Evolutionary conservation across 2,888 invertebrate genomes (phyloP).

Genomic region (Patella pellucida): DNA sequence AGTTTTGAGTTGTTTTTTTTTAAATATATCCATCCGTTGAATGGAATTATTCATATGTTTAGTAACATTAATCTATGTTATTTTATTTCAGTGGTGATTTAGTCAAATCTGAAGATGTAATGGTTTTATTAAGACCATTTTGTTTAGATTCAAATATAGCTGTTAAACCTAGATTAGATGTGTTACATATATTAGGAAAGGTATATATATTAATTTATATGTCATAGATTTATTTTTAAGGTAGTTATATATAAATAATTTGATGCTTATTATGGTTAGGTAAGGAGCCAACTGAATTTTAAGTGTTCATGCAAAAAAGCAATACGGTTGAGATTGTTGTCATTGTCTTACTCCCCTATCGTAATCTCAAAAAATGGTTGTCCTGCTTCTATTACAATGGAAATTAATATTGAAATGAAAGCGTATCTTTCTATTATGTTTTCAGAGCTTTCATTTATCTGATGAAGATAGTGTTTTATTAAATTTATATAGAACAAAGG

Average conservation of each 20-base stretch:
- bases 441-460: slow-evolving; percentile 58
- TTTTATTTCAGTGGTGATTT: slow-evolving; percentile 51
- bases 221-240: too few relatives aligned
- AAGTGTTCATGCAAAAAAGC: too few relatives aligned
- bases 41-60: too few relatives aligned
- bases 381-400: background rate
- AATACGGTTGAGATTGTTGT: too few relatives aligned
- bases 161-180: slow-evolving; percentile 60
- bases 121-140: slow-evolving; percentile 60
- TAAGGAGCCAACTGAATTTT: too few relatives aligned
- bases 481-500: slow-evolving; percentile 61
- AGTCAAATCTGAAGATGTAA: slow-evolving; percentile 55
- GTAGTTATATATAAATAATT: too few relatives aligned
- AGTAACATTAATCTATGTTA: background rate
- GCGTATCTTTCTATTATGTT: slow-evolving; percentile 14
- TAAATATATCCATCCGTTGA: too few relatives aligned
- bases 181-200: slow-evolving; percentile 63
- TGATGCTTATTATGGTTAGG: too few relatives aligned
- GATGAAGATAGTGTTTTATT: slow-evolving; percentile 58
- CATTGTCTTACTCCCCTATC: too few relatives aligned
- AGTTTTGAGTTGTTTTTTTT: too few relatives aligned
- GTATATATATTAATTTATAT: slow-evolving; percentile 34
- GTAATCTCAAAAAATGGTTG: too few relatives aligned
- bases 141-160: slow-evolving; percentile 61
- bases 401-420: background rate